A percentile compares a stretch with the other conserved stretches of the same genome.
Evolutionary conservation across 35 echinoderm and acorn worm genomes (phyloP).

Genomic region (Heliocidaris tuberculata): DNA sequence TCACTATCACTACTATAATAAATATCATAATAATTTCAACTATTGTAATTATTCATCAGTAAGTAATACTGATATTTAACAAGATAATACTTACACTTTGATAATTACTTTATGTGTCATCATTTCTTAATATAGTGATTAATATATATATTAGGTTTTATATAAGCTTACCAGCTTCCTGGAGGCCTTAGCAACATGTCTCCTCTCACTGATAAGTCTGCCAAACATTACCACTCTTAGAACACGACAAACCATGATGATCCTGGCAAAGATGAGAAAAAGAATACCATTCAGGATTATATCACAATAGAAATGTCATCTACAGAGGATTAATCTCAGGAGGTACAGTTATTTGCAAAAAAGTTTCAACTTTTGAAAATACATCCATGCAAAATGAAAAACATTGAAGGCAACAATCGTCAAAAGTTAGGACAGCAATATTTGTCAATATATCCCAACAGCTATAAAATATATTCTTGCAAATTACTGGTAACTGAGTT

Average conservation of each 20-base stretch:
- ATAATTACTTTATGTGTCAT: not conserved
- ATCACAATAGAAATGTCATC: not conserved
- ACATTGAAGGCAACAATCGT: too few relatives aligned
- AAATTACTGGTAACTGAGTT: too few relatives aligned
- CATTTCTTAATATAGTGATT: not conserved
- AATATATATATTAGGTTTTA: not conserved
- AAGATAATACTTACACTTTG: not conserved
- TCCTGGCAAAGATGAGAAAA: constrained; percentile 48
- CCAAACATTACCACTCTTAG: constrained; percentile 73
- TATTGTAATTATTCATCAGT: not conserved
- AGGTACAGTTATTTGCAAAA: too few relatives aligned
- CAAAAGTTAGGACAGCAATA: too few relatives aligned
- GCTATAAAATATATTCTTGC: too few relatives aligned
- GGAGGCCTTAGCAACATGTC: constrained; percentile 87
- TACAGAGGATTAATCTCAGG: not conserved
- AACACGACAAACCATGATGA: constrained; percentile 83
- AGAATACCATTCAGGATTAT: not conserved
- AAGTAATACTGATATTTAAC: not conserved
- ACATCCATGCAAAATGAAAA: too few relatives aligned
- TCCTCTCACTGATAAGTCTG: constrained; percentile 84
- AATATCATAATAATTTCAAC: not conserved
- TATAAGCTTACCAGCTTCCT: constrained; percentile 81
- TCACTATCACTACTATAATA: not conserved
- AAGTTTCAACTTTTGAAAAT: too few relatives aligned
- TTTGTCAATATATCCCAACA: too few relatives aligned